Evolutionary conservation across 2,113 vertebrate genomes (phyloP).

Genomic region (Macquaria ambigua): DNA sequence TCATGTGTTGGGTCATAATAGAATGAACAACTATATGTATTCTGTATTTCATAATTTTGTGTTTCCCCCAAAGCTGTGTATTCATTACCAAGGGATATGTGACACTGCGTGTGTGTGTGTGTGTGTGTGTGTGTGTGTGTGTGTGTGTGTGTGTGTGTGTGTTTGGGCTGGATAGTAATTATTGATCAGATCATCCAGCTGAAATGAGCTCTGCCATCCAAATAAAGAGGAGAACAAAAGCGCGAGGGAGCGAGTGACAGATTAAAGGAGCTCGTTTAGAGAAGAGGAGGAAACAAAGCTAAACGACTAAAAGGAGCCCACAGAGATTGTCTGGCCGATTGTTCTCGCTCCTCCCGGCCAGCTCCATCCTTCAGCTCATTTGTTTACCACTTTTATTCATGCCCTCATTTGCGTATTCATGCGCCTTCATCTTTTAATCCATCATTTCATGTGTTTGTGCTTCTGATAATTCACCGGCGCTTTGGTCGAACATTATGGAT

Average conservation of each 20-base stretch:
- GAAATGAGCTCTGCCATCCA: constrained; percentile 76
- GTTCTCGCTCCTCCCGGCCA: constrained; percentile 50
- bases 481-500: constrained; percentile 68
- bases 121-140: constrained; percentile 11
- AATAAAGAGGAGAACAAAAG: constrained; percentile 76
- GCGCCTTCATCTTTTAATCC: constrained; percentile 74
- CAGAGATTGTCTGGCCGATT: constrained; percentile 64
- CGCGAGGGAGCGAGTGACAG: constrained; percentile 59
- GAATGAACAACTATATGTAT: constrained; percentile 23
- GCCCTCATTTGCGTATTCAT: constrained; percentile 71
- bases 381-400: constrained; percentile 71
- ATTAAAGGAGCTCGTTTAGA: constrained; percentile 72
- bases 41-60: constrained; percentile 24
- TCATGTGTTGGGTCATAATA: constrained; percentile 18
- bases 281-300: constrained; percentile 68
- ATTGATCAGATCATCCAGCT: constrained; percentile 78
- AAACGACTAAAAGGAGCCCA: constrained; percentile 58
- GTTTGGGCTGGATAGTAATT: constrained; percentile 59
- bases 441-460: constrained; percentile 66
- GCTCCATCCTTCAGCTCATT: constrained; percentile 55
- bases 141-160: constrained; percentile 21
- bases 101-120: not conserved
- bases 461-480: constrained; percentile 61
- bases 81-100: constrained; percentile 28
- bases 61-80: constrained; percentile 10